Evolutionary conservation across 1,140 invertebrate species (phyloP), one percentile per base, ranked within the genome.

Genomic region (Bombus terrestris): DNA sequence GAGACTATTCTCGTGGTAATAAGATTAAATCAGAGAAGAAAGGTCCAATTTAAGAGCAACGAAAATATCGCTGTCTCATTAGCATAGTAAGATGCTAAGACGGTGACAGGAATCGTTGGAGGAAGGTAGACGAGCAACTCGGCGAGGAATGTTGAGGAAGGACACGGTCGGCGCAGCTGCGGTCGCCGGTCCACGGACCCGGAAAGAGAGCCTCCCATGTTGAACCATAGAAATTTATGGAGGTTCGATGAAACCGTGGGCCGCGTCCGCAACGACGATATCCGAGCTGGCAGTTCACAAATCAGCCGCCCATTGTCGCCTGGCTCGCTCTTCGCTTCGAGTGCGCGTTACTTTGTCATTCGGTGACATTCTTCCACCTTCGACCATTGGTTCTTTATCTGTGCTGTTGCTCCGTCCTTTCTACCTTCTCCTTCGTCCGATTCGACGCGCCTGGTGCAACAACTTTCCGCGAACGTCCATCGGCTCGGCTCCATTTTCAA

Each of bases 181-280:
- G 57, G 59, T 74, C 47, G 47, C 83, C 71, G 78, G 35, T 35
- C 71, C 73, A 74, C 80, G 74, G 85, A 86, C 85, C 85, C 85
- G 85, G 85, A 86, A 86, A 84, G 81, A 84, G 85, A 83, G 85
- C 81, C 85, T 84, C 75, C 74, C 85, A 86, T 82, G 85, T 76
- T 83, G 81, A 71, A 72, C 75, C 83, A 77, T 75, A 80, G 83
- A 87, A 85, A 87, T 87, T 87, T 87, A 87, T 87, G 83, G 86
- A 64, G 76, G 86, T 87, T 87, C 86, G 86, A 87, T 81, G 83
- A 85, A 87, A 72, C 83, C 86, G 86, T 87, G 86, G 86, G 86
- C 86, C 57, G 86, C 81, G 71, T 87, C 81, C 81, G 59, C 75
- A 69, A 79, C 86, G 77, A 85, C 86, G 86, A 85, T 87, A 87